Evolutionary conservation across 2,113 vertebrate genomes (phyloP).

Genomic region (Sigmodon hispidus): DNA sequence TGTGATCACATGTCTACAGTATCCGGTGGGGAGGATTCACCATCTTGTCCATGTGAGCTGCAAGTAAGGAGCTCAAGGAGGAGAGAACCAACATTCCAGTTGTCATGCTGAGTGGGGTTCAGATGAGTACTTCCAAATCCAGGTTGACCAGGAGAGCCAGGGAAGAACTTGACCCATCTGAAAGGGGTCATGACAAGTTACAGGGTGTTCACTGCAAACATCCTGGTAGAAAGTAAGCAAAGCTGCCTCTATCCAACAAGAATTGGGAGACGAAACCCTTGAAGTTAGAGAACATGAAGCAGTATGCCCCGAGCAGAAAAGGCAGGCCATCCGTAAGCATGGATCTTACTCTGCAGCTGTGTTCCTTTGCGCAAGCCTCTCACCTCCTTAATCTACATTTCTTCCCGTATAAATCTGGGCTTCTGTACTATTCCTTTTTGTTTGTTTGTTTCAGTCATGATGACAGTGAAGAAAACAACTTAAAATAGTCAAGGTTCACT

Average conservation of each 20-base stretch:
- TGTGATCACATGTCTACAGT: neutral
- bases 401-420: neutral
- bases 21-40: neutral
- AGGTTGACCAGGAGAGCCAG: neutral
- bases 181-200: neutral
- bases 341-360: neutral
- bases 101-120: neutral
- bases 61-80: neutral
- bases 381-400: neutral
- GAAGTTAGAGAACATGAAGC: neutral
- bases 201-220: accelerated
- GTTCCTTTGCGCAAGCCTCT: neutral
- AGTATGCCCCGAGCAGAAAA: neutral
- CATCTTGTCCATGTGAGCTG: neutral
- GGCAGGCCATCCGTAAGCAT: neutral
- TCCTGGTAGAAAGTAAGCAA: neutral
- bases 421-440: neutral
- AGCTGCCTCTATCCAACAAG: too few relatives aligned
- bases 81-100: neutral
- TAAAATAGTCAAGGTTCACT: neutral
- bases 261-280: neutral
- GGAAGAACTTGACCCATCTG: neutral
- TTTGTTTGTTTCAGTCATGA: neutral
- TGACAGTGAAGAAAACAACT: neutral
- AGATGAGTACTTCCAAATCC: neutral